Percentiles rank a stretch among this genome's conserved stretches.
phyloP scores from a whole-genome alignment of 2,888 invertebrate genomes.

The Cerastoderma edule region DNA sequence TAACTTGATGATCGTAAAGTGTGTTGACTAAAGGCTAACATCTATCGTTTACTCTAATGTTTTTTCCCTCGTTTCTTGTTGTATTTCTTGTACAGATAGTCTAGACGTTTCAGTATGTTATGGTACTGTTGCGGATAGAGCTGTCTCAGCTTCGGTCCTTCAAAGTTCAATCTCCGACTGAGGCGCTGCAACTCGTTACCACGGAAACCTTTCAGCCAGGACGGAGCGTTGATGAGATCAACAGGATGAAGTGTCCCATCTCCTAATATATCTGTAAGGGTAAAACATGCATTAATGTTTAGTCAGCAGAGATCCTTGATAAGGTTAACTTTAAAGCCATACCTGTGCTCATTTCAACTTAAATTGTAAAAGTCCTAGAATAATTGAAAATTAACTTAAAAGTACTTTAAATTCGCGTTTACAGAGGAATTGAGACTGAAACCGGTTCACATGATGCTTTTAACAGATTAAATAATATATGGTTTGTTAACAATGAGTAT shows the following conservation, averaged over 20 bases:
- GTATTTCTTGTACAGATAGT: slow-evolving; percentile 77
- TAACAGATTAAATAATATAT: no score
- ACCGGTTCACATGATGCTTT: not conserved
- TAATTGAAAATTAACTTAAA: not conserved
- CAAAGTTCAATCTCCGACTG: slow-evolving; percentile 70
- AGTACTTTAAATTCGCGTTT: not conserved
- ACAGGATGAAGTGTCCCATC: slow-evolving; percentile 92
- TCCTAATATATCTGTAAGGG: slow-evolving; percentile 90
- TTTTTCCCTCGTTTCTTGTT: slow-evolving; percentile 68
- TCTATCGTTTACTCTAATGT: no score
- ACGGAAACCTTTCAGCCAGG: slow-evolving; percentile 94
- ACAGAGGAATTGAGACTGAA: not conserved
- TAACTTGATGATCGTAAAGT: no score
- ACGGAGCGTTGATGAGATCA: slow-evolving; percentile 91
- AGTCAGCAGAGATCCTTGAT: no score
- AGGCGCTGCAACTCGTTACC: slow-evolving; percentile 89
- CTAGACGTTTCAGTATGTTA: slow-evolving; percentile 75
- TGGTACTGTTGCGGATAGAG: slow-evolving; percentile 76
- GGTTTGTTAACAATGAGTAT: no score
- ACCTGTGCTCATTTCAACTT: no score
- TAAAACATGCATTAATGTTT: not conserved
- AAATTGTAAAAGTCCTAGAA: not conserved
- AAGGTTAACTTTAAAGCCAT: no score
- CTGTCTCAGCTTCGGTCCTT: slow-evolving; percentile 70
- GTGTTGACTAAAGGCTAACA: no score